Conservation (phyloP, 1,140 invertebrate species). For the Halesus radiatus region DNA sequence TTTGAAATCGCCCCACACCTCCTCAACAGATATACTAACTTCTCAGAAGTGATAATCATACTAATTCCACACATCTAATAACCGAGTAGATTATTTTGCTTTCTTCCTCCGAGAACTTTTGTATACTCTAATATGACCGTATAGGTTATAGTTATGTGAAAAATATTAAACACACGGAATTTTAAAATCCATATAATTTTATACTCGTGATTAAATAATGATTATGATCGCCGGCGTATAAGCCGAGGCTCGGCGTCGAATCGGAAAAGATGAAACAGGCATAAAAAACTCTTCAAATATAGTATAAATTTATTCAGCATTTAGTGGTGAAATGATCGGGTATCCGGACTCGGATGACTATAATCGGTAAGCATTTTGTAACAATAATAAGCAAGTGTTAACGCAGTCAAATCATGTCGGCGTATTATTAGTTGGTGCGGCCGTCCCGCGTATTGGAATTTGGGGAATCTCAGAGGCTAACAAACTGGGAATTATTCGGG, state of each 20-base stretch:
- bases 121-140: too few relatives aligned
- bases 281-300: conserved; percentile 20
- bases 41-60: neutral
- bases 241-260: neutral
- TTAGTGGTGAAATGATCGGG: conserved; percentile 36
- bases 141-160: neutral
- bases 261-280: conserved; percentile 35
- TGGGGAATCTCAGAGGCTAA: conserved; percentile 37
- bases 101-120: neutral
- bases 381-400: conserved; percentile 38
- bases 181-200: neutral
- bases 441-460: conserved; percentile 24
- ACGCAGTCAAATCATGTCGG: conserved; percentile 33
- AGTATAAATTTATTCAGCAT: conserved; percentile 36
- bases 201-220: conserved; percentile 36
- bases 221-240: neutral
- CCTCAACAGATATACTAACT: too few relatives aligned
- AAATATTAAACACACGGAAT: conserved; percentile 6
- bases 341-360: conserved; percentile 31
- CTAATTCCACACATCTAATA: neutral
- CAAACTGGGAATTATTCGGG: conserved; percentile 17
- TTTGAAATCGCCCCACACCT: neutral
- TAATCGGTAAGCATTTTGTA: conserved; percentile 41
- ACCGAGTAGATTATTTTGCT: neutral
- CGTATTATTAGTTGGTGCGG: conserved; percentile 1